phyloP scores from a whole-genome alignment of 2,888 invertebrate genomes.

The Ecdyonurus torrentis region DNA sequence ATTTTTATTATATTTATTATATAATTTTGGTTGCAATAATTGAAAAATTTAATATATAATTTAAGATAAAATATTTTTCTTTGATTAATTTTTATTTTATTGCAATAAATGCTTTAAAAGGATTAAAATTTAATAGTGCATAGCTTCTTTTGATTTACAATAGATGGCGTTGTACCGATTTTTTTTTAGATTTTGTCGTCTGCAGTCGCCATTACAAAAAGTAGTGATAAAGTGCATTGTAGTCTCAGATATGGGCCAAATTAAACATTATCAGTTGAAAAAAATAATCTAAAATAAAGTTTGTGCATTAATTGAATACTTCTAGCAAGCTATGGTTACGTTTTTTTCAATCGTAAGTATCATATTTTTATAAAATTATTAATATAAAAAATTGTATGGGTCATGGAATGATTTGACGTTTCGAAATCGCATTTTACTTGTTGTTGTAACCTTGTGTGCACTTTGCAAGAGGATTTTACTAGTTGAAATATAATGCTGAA shows the following conservation, averaged over 20 bases:
- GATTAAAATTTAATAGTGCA: too few species aligned
- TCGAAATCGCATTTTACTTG: neutral
- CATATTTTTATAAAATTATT: neutral
- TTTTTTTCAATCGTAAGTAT: neutral
- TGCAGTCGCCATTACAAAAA: neutral
- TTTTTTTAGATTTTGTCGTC: neutral
- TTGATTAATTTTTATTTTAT: too few species aligned
- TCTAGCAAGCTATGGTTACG: neutral
- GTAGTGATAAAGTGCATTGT: neutral
- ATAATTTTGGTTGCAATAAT: too few species aligned
- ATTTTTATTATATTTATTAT: too few species aligned
- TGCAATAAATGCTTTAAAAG: too few species aligned
- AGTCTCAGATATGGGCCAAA: neutral
- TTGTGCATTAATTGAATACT: neutral
- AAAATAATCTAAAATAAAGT: neutral
- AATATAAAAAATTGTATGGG: neutral
- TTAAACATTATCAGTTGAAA: neutral
- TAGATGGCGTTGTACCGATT: neutral
- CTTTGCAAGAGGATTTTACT: neutral
- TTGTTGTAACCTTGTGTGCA: neutral
- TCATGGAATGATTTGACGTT: conserved; percentile 2
- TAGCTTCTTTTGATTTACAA: too few species aligned
- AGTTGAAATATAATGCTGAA: neutral
- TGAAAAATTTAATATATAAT: too few species aligned
- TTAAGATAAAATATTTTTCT: too few species aligned